phyloP scores from a whole-genome alignment of 2,797 vertebrate species.

The Premnoplex brunnescens region DNA sequence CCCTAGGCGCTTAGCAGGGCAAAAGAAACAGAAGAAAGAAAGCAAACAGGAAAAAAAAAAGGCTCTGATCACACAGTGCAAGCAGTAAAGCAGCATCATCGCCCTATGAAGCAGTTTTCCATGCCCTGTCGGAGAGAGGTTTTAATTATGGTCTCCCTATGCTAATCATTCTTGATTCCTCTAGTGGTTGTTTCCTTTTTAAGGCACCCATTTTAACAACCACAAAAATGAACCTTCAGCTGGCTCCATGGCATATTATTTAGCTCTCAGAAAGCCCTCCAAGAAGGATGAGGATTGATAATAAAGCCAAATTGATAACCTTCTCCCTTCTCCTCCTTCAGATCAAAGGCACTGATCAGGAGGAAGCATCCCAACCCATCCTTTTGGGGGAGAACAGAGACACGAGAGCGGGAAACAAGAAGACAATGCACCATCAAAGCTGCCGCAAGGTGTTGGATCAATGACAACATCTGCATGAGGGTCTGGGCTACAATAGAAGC shows the following conservation, averaged over 20 bases:
- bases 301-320: neutral
- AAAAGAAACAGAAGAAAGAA: neutral
- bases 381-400: neutral
- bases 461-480: constrained; percentile 69
- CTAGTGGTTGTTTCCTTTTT: neutral
- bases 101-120: neutral
- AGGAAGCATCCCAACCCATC: neutral
- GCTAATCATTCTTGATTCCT: neutral
- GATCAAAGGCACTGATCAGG: neutral
- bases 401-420: constrained; percentile 38
- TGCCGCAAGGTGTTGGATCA: constrained; percentile 69
- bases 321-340: neutral
- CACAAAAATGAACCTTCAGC: neutral
- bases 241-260: neutral
- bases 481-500: constrained; percentile 69
- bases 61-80: neutral
- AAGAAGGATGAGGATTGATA: constrained; percentile 28
- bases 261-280: constrained; percentile 9
- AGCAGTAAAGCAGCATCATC: neutral
- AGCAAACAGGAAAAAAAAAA: neutral
- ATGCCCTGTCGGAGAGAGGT: neutral
- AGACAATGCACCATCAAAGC: constrained; percentile 59
- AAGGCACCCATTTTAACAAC: neutral
- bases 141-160: neutral
- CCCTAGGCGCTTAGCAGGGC: neutral